These are phyloP conservation scores for Nomada ferruginata DNA, from an alignment of 2,888 invertebrate genomes.

Conservation along the genomic window DNA sequence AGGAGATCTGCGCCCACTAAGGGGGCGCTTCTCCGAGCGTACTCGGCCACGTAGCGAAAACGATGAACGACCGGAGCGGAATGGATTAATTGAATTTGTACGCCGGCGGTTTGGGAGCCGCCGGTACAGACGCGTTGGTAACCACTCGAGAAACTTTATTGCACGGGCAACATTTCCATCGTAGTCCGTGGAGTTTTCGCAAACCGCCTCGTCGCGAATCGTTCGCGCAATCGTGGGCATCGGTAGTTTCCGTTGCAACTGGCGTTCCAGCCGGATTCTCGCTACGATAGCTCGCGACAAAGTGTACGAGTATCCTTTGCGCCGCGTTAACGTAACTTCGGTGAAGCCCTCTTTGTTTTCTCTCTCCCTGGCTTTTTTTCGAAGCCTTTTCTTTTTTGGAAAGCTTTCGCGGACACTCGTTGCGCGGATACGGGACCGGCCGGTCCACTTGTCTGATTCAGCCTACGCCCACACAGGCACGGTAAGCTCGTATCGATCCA, in stretches of 20 bases:
- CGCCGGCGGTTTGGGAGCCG: not conserved
- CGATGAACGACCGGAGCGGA: slow-evolving; percentile 25
- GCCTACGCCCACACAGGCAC: slow-evolving; percentile 40
- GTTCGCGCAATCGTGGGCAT: not conserved
- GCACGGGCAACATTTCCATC: not conserved
- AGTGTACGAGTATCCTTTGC: slow-evolving; percentile 24
- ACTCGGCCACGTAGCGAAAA: not conserved
- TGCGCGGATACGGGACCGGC: slow-evolving; percentile 24
- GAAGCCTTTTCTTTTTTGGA: not conserved
- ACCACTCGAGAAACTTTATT: slow-evolving; percentile 4
- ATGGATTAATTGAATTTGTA: slow-evolving; percentile 39
- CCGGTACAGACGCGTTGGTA: not conserved
- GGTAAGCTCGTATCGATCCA: slow-evolving; percentile 68
- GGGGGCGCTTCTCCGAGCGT: not conserved
- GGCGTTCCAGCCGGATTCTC: slow-evolving; percentile 19
- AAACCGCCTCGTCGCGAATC: slow-evolving; percentile 19
- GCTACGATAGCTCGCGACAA: slow-evolving; percentile 33
- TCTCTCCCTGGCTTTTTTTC: not conserved
- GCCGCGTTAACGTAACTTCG: slow-evolving; percentile 24
- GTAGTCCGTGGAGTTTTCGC: slow-evolving; percentile 17
- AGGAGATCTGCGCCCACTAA: slow-evolving; percentile 6
- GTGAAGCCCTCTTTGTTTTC: not conserved
- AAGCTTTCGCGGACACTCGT: slow-evolving; percentile 25
- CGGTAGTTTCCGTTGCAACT: slow-evolving; percentile 10
- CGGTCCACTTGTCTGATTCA: slow-evolving; percentile 43